Percentiles rank a stretch among this genome's conserved stretches.
phyloP scores from a whole-genome alignment of 2,888 invertebrate genomes.

The Trichopoda pennipes region DNA sequence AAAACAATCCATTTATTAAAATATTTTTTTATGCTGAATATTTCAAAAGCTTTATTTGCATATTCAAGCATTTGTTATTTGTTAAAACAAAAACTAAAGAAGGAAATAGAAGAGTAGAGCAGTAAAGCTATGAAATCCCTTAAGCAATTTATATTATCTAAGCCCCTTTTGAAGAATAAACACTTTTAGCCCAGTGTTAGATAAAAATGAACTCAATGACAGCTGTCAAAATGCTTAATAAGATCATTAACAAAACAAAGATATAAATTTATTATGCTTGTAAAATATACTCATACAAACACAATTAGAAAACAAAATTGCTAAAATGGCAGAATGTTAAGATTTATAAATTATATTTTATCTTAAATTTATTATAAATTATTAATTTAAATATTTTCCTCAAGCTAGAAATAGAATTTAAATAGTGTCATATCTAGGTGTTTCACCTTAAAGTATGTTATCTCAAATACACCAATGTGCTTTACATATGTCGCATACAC shows the following conservation, averaged over 20 bases:
- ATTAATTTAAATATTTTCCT: slow-evolving; percentile 19
- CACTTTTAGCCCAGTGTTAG: slow-evolving; percentile 21
- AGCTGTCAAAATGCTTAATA: slow-evolving; percentile 60
- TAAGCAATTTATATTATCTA: slow-evolving; percentile 57
- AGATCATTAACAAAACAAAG: slow-evolving; percentile 58
- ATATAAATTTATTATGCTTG: not conserved
- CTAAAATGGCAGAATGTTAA: not conserved
- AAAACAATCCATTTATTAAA: slow-evolving; percentile 48
- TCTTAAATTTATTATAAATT: slow-evolving; percentile 26
- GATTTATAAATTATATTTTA: slow-evolving; percentile 1
- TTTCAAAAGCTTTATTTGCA: slow-evolving; percentile 30
- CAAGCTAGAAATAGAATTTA: slow-evolving; percentile 21
- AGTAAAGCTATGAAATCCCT: slow-evolving; percentile 30
- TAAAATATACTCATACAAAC: not conserved
- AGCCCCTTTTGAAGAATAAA: slow-evolving; percentile 38
- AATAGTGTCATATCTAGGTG: not conserved
- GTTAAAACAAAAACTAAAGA: not conserved
- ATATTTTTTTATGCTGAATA: not conserved
- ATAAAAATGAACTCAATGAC: slow-evolving; percentile 67
- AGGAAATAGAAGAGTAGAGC: not conserved
- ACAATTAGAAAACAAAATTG: not conserved
- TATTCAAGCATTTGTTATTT: slow-evolving; percentile 50
- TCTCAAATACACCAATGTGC: slow-evolving; percentile 41
- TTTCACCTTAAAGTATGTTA: slow-evolving; percentile 38
- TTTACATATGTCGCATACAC: slow-evolving; percentile 59